Evolutionary conservation across 2,888 invertebrate genomes (phyloP), one percentile per base, ranked within the genome.

Genomic region (Siphlonurus alternatus): DNA sequence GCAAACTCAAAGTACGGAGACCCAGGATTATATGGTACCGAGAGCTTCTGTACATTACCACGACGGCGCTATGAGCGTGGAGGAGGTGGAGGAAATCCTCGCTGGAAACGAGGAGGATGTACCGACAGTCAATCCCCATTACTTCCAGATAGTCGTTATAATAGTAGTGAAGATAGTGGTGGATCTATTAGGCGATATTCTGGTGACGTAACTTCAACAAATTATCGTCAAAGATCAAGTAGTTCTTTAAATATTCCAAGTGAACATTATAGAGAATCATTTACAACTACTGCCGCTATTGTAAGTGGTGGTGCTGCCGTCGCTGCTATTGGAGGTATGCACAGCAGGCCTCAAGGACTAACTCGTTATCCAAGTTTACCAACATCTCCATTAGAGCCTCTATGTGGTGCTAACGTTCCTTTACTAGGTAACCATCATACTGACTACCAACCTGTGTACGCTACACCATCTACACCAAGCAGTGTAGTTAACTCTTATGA

Each of bases 81-180:
- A n/a, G n/a, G n/a, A n/a, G n/a, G n/a, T n/a, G n/a, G n/a, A n/a
- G 63, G 60, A 7, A 64, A 59, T 23, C 68, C 68, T 51, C 67
- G 69, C 25, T 66, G 69, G 15, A 64, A 68, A 51, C 67, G 67
- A n/a, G 70, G 64, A 20, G 61, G 61, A 2, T 59, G 69, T 51
- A 74, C 85, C 23, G 88, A 88, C 70, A 88, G 88, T 70, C 86
- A 88, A 70, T 86, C 87, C 64, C 88, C 88, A 1, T 76, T 89
- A 65, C 76, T 89, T 66, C 78, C 81, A 18, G 84, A 83, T 70
- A 87, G 86, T 73, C 80, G 86, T 67, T 83, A 86, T 70, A 85
- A 85, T 67, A 87, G 87, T 72, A 86, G 87, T 66, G 79, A 76
- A 62, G 74, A 73, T 51, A 76, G 76, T 66, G 79, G 79, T 68